Base-by-base conservation (phyloP, 2,888 invertebrate species). In the Andrena haemorrhoa region DNA sequence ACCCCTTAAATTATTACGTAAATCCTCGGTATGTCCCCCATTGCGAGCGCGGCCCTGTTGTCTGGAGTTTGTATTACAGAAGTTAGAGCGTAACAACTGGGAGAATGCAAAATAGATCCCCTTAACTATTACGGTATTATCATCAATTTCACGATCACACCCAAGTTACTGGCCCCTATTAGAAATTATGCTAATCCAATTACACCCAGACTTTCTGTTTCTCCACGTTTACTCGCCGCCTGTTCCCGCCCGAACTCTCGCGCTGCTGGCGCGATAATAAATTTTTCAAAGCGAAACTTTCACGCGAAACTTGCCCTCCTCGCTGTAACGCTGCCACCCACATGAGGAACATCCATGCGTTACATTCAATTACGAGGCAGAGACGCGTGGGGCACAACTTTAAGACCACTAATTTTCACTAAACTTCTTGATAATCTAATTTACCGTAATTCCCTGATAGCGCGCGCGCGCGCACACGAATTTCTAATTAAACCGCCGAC, bases 401-500 rank as follows among this genome's bases (percentile, higher is more conserved):
- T 3, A 60, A 47, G 16, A 31, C 35, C 33, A 20, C 61, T 63
- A 69, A 77, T 77, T 78, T 63, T 56, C 77, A 16, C 61, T 66
- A 5, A 56, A 66, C 53, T 49, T 51, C 56, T 69, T 53, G 63
- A 64, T 56, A 78, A 69, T 58, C 51, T 35, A 76, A 77, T 77
- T 79, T 35, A 56, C 68, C 41, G 33, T 69, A 78, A 79, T 76
- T 78, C 61, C 66, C 68, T 63, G 68, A 78, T 63, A 76, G 53
- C 47, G 49, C 47, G 49, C 4, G n/a, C 33, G n/a, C 26, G 26
- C 31, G 31, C 33, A 49, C 41, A 4, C 23, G 49, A 16, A 80
- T 77, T 56, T 66, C 77, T 77, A 77, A 77, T 80, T 69, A 68
- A 79, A 80, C 63, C 23, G 61, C 20, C 63, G n/a, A 35, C 35